Base-by-base conservation (phyloP, 2,888 invertebrate species). In the Drosophila melanosoma region DNA sequence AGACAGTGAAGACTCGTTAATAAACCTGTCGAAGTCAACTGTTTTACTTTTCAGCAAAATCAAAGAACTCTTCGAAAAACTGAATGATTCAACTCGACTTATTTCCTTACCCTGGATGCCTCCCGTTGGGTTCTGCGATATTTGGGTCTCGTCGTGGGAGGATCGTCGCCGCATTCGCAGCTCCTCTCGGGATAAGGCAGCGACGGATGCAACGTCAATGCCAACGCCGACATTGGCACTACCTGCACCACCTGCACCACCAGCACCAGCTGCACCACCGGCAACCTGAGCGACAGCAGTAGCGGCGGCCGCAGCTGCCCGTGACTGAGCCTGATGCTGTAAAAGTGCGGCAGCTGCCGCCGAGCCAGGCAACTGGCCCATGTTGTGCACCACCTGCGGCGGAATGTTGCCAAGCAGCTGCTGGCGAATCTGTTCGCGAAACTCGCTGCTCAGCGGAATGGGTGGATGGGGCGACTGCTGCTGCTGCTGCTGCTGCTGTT, bases 141-240 rank as follows among this genome's bases (percentile, higher is more conserved):
- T 87, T 87, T 93, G 93, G 0, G 93, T 93, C 76, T 93, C 93
- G 68, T 93, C 93, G 64, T 93, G 93, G n/a, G 93, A 93, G 2
- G 93, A 93, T 56, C 93, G 91, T 11, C 93, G 89, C 10, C 93
- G 91, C 90, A 93, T 91, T 51, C 93, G 91, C 66, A 93, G 75
- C 85, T 93, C 93, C 74, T 93, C 93, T 12, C 93, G 88, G n/a
- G 92, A 91, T 57, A 93, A 58, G 33, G 89, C 92, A 8, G 79
- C 80, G 8, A 64, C 40, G 26, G 49, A 56, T 33, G 29, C 57
- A 33, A 53, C 59, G 48, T 38, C 49, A 26, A 79, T 76, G 8
- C 75, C 74, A 20, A 62, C 91, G 26, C 84, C 82, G 12, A 26
- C 66, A 29, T 29, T 29, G 29, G 29, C 26, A 23, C 53, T 70